Evolutionary conservation across 2,888 invertebrate species (phyloP), one percentile per base, ranked within the genome.

Genomic region (Andrena praecox): DNA sequence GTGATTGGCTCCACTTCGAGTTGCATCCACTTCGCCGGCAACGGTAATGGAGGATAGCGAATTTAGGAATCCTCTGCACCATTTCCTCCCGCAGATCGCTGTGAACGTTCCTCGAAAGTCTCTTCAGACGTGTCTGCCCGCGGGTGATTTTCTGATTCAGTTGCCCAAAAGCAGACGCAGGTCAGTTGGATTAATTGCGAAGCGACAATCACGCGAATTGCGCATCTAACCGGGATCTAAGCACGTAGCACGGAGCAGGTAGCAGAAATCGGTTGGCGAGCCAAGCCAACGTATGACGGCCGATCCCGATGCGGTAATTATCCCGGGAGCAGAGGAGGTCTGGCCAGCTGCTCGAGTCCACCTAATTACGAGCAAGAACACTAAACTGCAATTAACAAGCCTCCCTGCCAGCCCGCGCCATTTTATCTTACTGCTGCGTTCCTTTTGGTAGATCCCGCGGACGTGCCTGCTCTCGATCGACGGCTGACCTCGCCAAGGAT

Each of bases 301-400:
- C 90, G 89, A 89, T 89, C 87, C 87, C 89, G 86, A 90, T 88
- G 91, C 85, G 89, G 89, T 89, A 91, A 91, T 91, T 91, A 91
- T 89, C 89, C 81, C 80, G 68, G 77, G 85, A 82, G 77, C 84
- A 78, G 80, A 71, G 77, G 60, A 88, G 80, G 82, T 82, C 79
- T 83, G 89, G 85, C 91, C 93, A 92, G 92, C 90, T 91, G 91
- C 91, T 91, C 91, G 89, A 91, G 89, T 91, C 85, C 89, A 90
- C 91, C 92, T 93, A 93, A 93, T 93, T 93, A 93, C 91, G 90
- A 91, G 90, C 89, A 89, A 91, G 92, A 93, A 91, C 91, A 91
- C 93, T 93, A 93, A 93, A 93, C 91, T 92, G 92, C 92, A 93
- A 93, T 93, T 93, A 93, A 93, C 92, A 90, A 92, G 91, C 87